Conservation (phyloP, 2,888 invertebrate species). For the Acanthoscelides obtectus region DNA sequence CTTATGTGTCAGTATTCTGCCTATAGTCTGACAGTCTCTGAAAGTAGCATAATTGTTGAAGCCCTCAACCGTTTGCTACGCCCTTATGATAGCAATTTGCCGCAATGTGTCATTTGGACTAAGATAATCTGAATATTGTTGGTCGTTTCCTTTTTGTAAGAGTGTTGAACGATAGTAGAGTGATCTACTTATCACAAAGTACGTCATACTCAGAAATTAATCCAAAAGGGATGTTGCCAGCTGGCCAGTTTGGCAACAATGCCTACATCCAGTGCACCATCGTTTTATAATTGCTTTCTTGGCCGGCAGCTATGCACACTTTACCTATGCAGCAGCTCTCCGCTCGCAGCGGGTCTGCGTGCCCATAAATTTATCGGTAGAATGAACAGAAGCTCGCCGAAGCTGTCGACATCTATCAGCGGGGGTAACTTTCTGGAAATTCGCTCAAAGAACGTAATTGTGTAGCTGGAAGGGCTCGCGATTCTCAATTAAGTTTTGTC, state of each 20-base stretch:
- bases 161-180: too few species aligned
- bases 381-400: constrained; percentile 32
- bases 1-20: too few species aligned
- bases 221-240: constrained; percentile 3
- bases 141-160: too few species aligned
- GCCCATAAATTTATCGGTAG: constrained; percentile 37
- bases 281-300: constrained; percentile 45
- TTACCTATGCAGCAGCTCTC: constrained; percentile 17
- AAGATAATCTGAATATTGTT: too few species aligned
- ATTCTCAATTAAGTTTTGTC: constrained; percentile 39
- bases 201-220: too few species aligned
- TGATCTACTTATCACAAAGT: too few species aligned
- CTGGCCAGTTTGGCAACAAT: constrained; percentile 11
- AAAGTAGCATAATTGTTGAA: too few species aligned
- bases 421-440: constrained; percentile 35
- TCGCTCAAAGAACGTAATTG: constrained; percentile 42
- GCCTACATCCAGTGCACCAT: constrained; percentile 31
- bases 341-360: constrained; percentile 14
- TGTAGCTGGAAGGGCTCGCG: constrained; percentile 35
- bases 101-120: too few species aligned
- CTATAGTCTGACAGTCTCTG: too few species aligned
- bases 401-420: constrained; percentile 35
- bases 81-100: too few species aligned
- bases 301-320: constrained; percentile 36
- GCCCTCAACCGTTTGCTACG: too few species aligned